Evolutionary conservation across 2,113 vertebrate genomes (phyloP), one percentile per base, ranked within the genome.

Genomic region (Pluvialis apricaria): DNA sequence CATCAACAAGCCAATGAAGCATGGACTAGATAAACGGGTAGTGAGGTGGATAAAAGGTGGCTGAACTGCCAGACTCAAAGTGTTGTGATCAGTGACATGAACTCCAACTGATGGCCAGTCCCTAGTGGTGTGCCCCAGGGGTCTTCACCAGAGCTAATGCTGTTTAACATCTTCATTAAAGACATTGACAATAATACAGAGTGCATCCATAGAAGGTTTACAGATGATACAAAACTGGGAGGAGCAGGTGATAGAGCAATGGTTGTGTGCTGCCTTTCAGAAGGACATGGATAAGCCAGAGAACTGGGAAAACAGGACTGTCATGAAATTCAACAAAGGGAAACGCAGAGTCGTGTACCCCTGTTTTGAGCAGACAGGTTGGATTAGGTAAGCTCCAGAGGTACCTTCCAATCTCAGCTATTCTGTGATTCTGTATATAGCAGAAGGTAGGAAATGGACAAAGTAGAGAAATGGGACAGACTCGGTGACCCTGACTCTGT

Each of bases 281-380:
- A 52, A 10, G 20, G 28, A 52, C 3, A 0, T 16, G 1, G 2
- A 21, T 32, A 82, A 44, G 11, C 42, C 2, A 4, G 32, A 70
- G 45, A 80, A 65, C 1, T 28, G 20, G n/a, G 11, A 29, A 84
- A 80, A 80, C 6, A 18, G 44, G 13, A 52, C 60, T 20, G 22
- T 28, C 3, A 42, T 18, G 20, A 55, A 80, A 80, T 47, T 54
- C 57, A 76, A 17, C 17, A 34, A 29, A 40, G 22, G 19, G 13
- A 90, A 86, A 57, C 12, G 13, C 8, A 73, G 36, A 52, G 16
- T 44, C 44, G 19, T 65, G 22, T 8, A 44, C 16, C 40, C 15
- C 22, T 61, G n/a, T 25, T 91, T 29, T 71, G 34, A 86, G 82
- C 36, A 47, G 21, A 58, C 34, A 15, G 13, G 4, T 29, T 54